A percentile compares a stretch with the other conserved stretches of the same genome.
phyloP scores from a whole-genome alignment of 2,113 vertebrate genomes.

The Siphamia tubifer region DNA sequence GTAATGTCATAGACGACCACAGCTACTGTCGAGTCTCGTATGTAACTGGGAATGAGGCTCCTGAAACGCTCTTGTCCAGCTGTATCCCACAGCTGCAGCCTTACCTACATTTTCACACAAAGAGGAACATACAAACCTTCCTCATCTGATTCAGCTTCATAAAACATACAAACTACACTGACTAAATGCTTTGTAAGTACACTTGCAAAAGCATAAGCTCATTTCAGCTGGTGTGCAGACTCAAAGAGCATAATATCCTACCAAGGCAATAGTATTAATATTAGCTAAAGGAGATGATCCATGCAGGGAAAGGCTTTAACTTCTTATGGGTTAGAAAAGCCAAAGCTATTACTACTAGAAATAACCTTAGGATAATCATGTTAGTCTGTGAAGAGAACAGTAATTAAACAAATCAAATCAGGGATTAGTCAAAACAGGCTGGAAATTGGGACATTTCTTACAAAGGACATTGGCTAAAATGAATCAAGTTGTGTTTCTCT shows the following conservation, averaged over 20 bases:
- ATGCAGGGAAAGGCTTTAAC: constrained; percentile 40
- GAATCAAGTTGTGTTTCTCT: background rate
- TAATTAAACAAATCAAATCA: constrained; percentile 62
- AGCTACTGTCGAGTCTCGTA: constrained; percentile 76
- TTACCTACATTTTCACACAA: constrained; percentile 51
- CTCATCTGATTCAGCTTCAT: constrained; percentile 3
- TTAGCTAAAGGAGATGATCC: constrained; percentile 52
- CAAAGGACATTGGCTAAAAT: constrained; percentile 8
- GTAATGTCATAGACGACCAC: constrained; percentile 79
- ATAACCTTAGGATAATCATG: constrained; percentile 60
- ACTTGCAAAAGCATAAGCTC: constrained; percentile 37
- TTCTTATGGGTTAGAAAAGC: constrained; percentile 39
- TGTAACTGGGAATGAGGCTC: constrained; percentile 78
- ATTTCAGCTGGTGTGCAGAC: constrained; percentile 39
- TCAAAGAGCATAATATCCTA: constrained; percentile 37
- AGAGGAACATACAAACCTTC: constrained; percentile 1
- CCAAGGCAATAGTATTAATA: constrained; percentile 46
- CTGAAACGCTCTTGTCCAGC: constrained; percentile 78
- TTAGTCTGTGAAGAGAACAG: constrained; percentile 51
- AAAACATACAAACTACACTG: background rate
- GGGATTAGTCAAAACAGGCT: constrained; percentile 54
- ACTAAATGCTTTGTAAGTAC: constrained; percentile 14
- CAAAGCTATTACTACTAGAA: constrained; percentile 41
- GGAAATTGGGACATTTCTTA: constrained; percentile 35
- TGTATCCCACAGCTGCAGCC: constrained; percentile 78